phyloP scores from a whole-genome alignment of 2,113 vertebrate genomes.

The Dipodomys spectabilis region DNA sequence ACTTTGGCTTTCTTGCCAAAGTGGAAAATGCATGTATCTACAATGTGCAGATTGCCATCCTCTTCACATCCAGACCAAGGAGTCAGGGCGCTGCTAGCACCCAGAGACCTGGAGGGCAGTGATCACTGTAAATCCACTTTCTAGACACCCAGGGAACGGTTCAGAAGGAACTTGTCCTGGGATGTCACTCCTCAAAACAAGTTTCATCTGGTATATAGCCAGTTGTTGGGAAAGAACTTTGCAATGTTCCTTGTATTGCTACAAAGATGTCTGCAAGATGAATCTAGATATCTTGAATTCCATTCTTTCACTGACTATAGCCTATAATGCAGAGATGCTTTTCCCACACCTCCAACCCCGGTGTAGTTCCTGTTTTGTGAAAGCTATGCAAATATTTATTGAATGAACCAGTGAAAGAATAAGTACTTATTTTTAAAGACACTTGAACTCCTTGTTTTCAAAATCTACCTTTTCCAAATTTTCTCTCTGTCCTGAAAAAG shows the following conservation, averaged over 20 bases:
- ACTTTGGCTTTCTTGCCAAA: slow-evolving; percentile 29
- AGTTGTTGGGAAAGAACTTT: slow-evolving; percentile 17
- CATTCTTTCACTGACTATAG: not conserved
- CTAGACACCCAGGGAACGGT: not conserved
- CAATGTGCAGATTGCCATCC: not conserved
- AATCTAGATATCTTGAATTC: not conserved
- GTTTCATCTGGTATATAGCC: not conserved
- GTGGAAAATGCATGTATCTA: not conserved
- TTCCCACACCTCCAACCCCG: not conserved
- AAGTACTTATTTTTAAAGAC: slow-evolving; percentile 42
- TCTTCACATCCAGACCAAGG: not conserved
- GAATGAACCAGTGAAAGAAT: slow-evolving; percentile 9
- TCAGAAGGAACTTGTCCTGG: not conserved
- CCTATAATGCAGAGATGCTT: not conserved
- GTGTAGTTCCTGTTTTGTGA: not conserved
- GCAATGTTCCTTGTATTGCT: not conserved
- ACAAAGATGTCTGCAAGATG: not conserved
- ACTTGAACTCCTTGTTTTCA: slow-evolving; percentile 25
- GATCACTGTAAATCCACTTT: not conserved
- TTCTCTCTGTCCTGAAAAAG: slow-evolving; percentile 10
- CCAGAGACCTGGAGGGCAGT: not conserved
- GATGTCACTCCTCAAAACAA: not conserved
- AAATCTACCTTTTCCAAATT: slow-evolving; percentile 16
- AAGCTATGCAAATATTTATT: slow-evolving; percentile 41
- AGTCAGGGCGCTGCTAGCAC: not conserved